These are phyloP conservation scores for Ivindomyrus marchei DNA, from an alignment of 2,113 vertebrate species.

Conservation along the genomic window DNA sequence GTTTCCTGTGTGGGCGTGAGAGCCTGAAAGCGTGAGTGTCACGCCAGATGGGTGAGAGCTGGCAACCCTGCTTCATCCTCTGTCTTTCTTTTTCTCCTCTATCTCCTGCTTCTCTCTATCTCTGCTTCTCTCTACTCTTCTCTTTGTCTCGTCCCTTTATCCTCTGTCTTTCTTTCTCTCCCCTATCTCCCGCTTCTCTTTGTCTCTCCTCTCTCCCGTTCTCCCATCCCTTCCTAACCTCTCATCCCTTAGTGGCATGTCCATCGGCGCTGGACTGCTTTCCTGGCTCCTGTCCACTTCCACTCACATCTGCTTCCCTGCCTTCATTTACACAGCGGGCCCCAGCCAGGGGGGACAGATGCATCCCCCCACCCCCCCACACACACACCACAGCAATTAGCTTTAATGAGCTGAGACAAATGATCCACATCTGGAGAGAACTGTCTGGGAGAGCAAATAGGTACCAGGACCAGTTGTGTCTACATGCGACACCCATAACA, in stretches of 20 bases:
- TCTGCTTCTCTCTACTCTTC: conserved; percentile 13
- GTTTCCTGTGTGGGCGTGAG: background rate
- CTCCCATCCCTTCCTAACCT: background rate
- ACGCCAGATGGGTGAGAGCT: no score
- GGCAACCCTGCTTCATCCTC: no score
- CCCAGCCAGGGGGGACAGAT: background rate
- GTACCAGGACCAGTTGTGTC: conserved; percentile 1
- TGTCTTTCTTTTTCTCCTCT: no score
- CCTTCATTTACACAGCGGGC: background rate
- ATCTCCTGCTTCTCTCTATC: background rate
- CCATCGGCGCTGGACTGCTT: background rate
- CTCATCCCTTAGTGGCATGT: background rate
- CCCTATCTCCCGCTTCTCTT: background rate
- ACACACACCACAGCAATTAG: background rate
- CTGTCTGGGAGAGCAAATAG: background rate
- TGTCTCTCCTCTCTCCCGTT: background rate
- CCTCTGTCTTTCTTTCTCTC: background rate
- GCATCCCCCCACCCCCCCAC: no score
- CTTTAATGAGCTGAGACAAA: conserved; percentile 5
- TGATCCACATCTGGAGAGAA: conserved; percentile 7
- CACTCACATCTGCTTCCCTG: background rate
- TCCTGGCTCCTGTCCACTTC: background rate
- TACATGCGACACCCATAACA: background rate
- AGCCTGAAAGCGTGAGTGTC: background rate
- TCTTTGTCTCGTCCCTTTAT: background rate